These are phyloP conservation scores for Darevskia mixta DNA, from an alignment of 2,797 vertebrate species.

Conservation along the genomic window DNA sequence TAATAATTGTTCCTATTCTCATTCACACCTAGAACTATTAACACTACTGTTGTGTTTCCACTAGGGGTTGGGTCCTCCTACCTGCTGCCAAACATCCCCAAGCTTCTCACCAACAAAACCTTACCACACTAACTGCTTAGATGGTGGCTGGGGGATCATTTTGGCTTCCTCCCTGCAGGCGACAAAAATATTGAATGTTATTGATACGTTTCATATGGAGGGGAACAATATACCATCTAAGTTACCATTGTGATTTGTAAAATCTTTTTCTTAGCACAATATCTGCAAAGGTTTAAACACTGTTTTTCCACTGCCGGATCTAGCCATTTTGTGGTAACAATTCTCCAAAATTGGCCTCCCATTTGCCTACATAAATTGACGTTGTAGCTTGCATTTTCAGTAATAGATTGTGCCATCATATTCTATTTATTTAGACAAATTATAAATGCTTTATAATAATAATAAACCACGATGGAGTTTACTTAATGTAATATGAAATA, in stretches of 20 bases:
- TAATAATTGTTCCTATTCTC: background rate
- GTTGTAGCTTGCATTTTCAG: background rate
- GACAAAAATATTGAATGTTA: background rate
- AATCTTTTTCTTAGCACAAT: too few species aligned
- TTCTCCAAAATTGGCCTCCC: background rate
- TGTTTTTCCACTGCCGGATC: background rate
- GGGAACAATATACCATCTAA: background rate
- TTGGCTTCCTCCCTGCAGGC: background rate
- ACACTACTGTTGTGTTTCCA: background rate
- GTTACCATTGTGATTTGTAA: too few species aligned
- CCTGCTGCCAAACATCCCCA: too few species aligned
- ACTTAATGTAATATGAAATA: too few species aligned
- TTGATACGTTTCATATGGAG: background rate
- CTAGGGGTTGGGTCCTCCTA: too few species aligned
- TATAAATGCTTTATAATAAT: too few species aligned
- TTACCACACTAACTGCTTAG: too few species aligned
- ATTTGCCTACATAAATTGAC: too few species aligned
- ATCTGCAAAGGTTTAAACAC: background rate
- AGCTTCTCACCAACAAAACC: too few species aligned
- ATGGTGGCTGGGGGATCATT: too few species aligned
- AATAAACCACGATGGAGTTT: too few species aligned
- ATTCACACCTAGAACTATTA: background rate
- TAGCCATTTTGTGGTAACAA: background rate
- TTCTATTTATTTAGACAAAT: too few species aligned
- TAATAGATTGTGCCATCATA: background rate